A percentile compares a stretch with the other conserved stretches of the same genome.
These are phyloP conservation scores for Colostygia pectinataria DNA, from an alignment of 2,888 invertebrate species.

Conservation along the genomic window DNA sequence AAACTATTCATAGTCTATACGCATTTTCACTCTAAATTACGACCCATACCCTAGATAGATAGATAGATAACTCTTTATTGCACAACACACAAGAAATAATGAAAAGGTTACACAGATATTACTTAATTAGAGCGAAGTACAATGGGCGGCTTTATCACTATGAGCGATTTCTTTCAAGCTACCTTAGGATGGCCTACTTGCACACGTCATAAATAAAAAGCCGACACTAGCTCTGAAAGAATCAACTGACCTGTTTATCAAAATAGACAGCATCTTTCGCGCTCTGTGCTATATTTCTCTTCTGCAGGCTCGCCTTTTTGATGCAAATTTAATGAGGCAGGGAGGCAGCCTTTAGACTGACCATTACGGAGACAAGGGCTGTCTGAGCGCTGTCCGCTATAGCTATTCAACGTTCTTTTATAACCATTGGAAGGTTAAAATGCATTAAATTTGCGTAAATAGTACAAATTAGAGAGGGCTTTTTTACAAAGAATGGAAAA, in stretches of 20 bases:
- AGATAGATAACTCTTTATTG: no score
- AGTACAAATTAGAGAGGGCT: conserved; percentile 24
- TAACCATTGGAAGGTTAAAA: conserved; percentile 18
- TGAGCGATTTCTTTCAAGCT: no score
- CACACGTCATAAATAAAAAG: no score
- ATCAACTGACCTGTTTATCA: neutral
- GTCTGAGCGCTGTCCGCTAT: conserved; percentile 58
- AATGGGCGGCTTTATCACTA: no score
- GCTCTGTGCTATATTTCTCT: conserved; percentile 14
- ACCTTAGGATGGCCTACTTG: no score
- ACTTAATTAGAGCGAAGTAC: no score
- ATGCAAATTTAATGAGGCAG: conserved; percentile 75
- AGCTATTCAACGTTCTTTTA: conserved; percentile 21
- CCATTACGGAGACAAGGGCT: conserved; percentile 69
- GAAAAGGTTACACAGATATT: no score
- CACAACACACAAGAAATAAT: no score
- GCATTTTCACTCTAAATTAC: no score
- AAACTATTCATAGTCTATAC: no score
- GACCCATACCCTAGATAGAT: no score
- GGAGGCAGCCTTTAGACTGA: conserved; percentile 63
- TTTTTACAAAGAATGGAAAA: no score
- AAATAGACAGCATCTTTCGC: neutral
- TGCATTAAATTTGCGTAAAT: conserved; percentile 24
- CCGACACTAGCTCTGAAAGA: conserved; percentile 2
- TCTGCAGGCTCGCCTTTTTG: conserved; percentile 47